phyloP scores from a whole-genome alignment of 2,797 vertebrate genomes.

The Halcyon chelicuti region DNA sequence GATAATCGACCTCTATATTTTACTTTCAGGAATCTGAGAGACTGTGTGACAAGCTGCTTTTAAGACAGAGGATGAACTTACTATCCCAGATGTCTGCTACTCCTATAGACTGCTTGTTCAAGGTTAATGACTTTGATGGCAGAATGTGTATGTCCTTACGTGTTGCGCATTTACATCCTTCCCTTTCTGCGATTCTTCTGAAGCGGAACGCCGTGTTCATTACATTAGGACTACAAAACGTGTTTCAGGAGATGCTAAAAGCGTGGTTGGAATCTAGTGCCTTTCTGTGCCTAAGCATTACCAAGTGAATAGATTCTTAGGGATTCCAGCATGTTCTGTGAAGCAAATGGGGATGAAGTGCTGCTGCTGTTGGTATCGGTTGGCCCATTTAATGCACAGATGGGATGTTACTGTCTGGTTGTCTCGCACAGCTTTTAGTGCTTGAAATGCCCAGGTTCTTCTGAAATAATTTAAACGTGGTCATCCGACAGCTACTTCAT shows the following conservation, averaged over 20 bases:
- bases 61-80: slow-evolving; percentile 90
- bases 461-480: not conserved
- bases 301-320: not conserved
- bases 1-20: not conserved
- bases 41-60: slow-evolving; percentile 83
- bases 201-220: not conserved
- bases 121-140: slow-evolving; percentile 80
- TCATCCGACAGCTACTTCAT: slow-evolving; percentile 21
- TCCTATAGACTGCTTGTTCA: slow-evolving; percentile 90
- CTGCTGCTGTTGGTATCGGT: not conserved
- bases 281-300: not conserved
- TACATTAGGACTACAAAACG: not conserved
- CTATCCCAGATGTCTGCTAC: slow-evolving; percentile 86
- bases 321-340: not conserved
- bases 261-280: not conserved
- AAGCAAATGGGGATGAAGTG: not conserved
- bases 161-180: not conserved
- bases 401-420: not conserved
- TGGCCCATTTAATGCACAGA: not conserved
- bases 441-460: not conserved
- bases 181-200: not conserved
- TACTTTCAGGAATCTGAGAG: slow-evolving; percentile 83
- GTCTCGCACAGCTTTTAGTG: not conserved
- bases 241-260: not conserved
- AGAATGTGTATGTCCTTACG: not conserved